phyloP scores from a whole-genome alignment of 2,797 vertebrate genomes.

The Darevskia mixta region DNA sequence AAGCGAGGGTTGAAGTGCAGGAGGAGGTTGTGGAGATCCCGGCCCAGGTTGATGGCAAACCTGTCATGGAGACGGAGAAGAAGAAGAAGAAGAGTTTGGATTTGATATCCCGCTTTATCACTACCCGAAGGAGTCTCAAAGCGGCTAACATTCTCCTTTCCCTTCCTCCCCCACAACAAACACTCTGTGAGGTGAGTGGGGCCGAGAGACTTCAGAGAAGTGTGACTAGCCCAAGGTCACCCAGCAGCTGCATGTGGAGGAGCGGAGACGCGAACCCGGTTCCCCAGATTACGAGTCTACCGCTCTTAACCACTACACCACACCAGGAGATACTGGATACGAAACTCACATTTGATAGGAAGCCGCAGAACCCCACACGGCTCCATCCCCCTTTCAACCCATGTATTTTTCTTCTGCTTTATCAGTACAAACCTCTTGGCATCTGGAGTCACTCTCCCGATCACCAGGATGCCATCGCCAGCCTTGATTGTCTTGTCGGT shows the following conservation, averaged over 20 bases:
- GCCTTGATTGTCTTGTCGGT: constrained; percentile 76
- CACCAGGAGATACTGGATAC: not conserved
- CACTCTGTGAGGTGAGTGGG: too few species aligned
- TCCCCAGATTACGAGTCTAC: too few species aligned
- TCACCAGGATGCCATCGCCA: constrained; percentile 74
- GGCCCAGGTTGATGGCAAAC: constrained; percentile 79
- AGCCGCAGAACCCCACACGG: not conserved
- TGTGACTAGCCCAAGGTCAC: too few species aligned
- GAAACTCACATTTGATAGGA: not conserved
- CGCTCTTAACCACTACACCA: too few species aligned
- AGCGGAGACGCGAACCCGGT: too few species aligned
- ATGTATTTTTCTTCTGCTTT: not conserved
- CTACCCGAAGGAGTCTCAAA: too few species aligned
- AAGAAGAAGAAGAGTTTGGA: too few species aligned
- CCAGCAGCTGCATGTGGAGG: too few species aligned
- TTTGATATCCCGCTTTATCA: too few species aligned
- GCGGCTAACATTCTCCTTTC: too few species aligned
- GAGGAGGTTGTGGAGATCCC: constrained; percentile 70
- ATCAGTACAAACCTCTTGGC: constrained; percentile 76
- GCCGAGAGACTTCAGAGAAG: too few species aligned
- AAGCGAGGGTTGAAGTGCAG: constrained; percentile 83
- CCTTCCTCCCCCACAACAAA: too few species aligned
- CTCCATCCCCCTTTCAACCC: fast-evolving
- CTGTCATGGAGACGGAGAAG: constrained; percentile 48
- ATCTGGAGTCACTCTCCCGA: constrained; percentile 72